Evolutionary conservation across 1,140 invertebrate genomes (phyloP).

Genomic region (Drosophila lini): DNA sequence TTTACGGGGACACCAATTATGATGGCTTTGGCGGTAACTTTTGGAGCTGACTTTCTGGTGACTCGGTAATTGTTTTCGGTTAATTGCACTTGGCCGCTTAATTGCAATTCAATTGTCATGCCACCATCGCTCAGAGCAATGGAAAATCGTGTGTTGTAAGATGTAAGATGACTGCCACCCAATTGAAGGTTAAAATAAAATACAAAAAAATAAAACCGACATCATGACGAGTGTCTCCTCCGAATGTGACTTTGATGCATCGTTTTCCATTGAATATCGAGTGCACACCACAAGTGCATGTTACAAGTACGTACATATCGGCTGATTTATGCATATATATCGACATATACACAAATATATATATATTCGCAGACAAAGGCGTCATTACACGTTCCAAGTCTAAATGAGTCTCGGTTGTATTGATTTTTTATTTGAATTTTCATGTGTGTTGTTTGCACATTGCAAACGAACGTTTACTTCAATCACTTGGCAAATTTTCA

Average conservation of each 20-base stretch:
- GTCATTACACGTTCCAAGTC: conserved; percentile 24
- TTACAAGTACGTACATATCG: conserved; percentile 28
- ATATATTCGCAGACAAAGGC: conserved; percentile 33
- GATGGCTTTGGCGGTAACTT: conserved; percentile 48
- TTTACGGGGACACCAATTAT: conserved; percentile 61
- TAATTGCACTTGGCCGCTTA: conserved; percentile 79
- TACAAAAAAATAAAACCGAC: conserved; percentile 13
- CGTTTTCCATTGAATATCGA: conserved; percentile 57
- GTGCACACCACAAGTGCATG: conserved; percentile 45
- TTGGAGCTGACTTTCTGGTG: conserved; percentile 49
- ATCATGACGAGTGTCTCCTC: conserved; percentile 53
- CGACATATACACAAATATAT: not conserved
- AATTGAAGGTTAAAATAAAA: conserved; percentile 66
- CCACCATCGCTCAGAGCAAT: conserved; percentile 39
- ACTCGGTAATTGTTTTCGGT: conserved; percentile 67
- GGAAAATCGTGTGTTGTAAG: conserved; percentile 43
- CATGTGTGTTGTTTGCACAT: conserved; percentile 21
- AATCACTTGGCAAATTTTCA: conserved; percentile 60
- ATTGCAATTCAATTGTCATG: conserved; percentile 81
- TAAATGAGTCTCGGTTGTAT: conserved; percentile 39
- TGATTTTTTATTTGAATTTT: conserved; percentile 55
- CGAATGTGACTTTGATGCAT: conserved; percentile 61
- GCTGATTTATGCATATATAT: conserved; percentile 55
- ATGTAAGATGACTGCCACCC: conserved; percentile 40
- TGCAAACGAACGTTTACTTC: conserved; percentile 41